A percentile compares a stretch with the other conserved stretches of the same genome.
These are phyloP conservation scores for Listronotus oregonensis DNA, from an alignment of 1,140 invertebrate species.

Conservation along the genomic window DNA sequence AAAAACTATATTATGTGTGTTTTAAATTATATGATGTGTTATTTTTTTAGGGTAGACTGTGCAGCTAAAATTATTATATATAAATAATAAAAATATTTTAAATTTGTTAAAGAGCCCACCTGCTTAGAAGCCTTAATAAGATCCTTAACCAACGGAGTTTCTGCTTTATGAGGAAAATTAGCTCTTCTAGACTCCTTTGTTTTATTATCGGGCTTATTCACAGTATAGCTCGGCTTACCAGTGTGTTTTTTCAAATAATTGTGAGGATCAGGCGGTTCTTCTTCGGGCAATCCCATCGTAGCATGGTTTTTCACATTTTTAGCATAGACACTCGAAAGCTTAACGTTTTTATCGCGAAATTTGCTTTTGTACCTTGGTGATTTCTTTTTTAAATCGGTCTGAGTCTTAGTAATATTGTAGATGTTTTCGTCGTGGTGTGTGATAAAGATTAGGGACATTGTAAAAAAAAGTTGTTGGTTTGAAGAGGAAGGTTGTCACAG, in stretches of 20 bases:
- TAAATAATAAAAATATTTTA: too few species aligned
- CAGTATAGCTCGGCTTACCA: conserved; percentile 41
- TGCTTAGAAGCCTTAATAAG: conserved; percentile 16
- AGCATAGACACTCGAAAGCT: not conserved
- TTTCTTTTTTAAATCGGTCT: conserved; percentile 40
- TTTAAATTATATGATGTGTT: too few species aligned
- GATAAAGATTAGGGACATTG: conserved; percentile 59
- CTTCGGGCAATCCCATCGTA: conserved; percentile 65
- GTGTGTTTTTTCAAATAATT: conserved; percentile 64
- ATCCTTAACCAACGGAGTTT: conserved; percentile 29
- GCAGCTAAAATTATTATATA: too few species aligned
- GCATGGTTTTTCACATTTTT: conserved; percentile 51
- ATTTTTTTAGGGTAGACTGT: too few species aligned
- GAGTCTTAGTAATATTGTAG: conserved; percentile 53
- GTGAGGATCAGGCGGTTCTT: conserved; percentile 60
- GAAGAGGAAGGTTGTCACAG: too few species aligned
- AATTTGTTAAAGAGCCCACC: not conserved
- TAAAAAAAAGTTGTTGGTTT: conserved; percentile 4
- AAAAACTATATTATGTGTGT: not conserved
- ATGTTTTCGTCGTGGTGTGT: conserved; percentile 60
- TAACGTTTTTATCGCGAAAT: conserved; percentile 18
- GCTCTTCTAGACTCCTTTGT: conserved; percentile 16
- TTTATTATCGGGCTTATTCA: conserved; percentile 12
- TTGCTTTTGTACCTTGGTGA: conserved; percentile 33
- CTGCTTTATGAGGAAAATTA: conserved; percentile 20